Base-by-base conservation (phyloP, 2,113 vertebrate species). In the Ictalurus furcatus region DNA sequence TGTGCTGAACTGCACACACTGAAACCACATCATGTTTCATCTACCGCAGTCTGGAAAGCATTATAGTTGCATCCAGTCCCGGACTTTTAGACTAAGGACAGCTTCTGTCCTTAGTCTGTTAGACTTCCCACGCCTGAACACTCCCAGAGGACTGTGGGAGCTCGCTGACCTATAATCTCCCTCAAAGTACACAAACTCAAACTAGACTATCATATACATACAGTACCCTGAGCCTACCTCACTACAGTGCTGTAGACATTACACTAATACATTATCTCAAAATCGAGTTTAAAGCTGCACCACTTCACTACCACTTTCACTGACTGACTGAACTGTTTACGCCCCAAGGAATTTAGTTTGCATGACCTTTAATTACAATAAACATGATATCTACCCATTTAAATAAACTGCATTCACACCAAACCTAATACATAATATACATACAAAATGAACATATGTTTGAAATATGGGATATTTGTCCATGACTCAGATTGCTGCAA, bases 21-120 rank as follows among this genome's bases (percentile, higher is more conserved):
- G 58, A 84, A 63, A 58, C 58, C 58, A 63, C 81, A 84, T 84
- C 63, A 61, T 63, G 59, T 23, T 84, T 84, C 23, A 63, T 84
- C 34, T 63, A 25, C 81, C 44, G 34, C 81, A 61, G 81, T 13
- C 56, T 83, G 30, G 19, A 61, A 61, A 83, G 56, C 34, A 83
- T 83, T 82, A 34, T 12, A 61, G 56, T 40, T 40, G 34, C 56
- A 83, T 83, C 56, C 11, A 83, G 30, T 40, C 9, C 52, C 2
- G 6, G 19, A 83, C 81, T 83, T 83, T 58, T 12, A 58, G 17
- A 59, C 16, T 56, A 56, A 25, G 54, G 23, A 83, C 56, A 83
- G 21, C 21, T 61, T 61, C 56, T 40, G 19, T 40, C 30, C 23
- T 40, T 34, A 83, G 81, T 30, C 81, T 61, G 58, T 83, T 83